Evolutionary conservation across 2,113 vertebrate species (phyloP).

Genomic region (Alectura lathami): DNA sequence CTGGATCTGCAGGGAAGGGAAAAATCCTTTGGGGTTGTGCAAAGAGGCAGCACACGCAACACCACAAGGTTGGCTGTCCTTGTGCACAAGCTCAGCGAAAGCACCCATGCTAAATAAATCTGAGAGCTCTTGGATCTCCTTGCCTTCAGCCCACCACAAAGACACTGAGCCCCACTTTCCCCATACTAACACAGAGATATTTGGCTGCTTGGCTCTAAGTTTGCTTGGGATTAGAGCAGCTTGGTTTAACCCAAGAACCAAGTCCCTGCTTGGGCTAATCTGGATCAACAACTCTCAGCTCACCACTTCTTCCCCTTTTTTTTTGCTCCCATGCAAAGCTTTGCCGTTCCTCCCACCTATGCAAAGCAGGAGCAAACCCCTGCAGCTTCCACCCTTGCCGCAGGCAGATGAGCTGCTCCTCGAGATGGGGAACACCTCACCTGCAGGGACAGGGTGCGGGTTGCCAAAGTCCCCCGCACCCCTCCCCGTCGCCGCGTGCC

Average conservation of each 20-base stretch:
- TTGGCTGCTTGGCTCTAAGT: not conserved
- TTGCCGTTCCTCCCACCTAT: accelerated
- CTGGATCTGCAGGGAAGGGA: too few species aligned
- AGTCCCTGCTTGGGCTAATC: too few species aligned
- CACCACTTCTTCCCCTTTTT: not conserved
- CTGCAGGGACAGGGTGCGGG: accelerated
- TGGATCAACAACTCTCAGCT: not conserved
- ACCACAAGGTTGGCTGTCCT: not conserved
- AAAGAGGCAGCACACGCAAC: too few species aligned
- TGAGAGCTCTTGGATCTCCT: not conserved
- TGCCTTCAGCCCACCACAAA: not conserved
- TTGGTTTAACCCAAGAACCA: not conserved
- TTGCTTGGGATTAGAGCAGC: not conserved
- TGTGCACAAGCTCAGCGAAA: not conserved
- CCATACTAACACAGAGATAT: not conserved
- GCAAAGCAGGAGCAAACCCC: not conserved
- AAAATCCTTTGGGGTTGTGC: too few species aligned
- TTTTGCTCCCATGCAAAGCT: not conserved
- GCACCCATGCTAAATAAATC: too few species aligned
- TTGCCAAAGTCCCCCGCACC: accelerated
- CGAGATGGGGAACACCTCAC: too few species aligned
- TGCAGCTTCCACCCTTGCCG: not conserved
- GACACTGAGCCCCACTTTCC: too few species aligned
- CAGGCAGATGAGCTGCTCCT: not conserved
- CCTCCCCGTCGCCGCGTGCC: accelerated